Conservation (phyloP, 2,113 vertebrate genomes). For the Cololabis saira region DNA sequence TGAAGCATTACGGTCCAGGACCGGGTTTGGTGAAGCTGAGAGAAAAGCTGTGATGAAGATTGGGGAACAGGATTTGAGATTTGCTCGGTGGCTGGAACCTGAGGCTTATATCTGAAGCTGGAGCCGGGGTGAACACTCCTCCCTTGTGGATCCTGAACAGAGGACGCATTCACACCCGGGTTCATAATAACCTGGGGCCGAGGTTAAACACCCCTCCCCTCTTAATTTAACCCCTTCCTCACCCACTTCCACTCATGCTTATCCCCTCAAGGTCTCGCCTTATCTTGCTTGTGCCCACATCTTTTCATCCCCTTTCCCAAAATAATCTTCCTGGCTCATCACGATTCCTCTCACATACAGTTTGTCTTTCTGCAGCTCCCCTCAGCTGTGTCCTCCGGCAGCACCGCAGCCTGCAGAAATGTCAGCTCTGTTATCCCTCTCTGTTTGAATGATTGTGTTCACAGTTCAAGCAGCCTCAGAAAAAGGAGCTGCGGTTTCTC, state of each 20-base stretch:
- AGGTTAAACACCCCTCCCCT: slow-evolving; percentile 23
- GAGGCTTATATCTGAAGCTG: slow-evolving; percentile 26
- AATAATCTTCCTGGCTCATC: slow-evolving; percentile 42
- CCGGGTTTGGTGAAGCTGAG: slow-evolving; percentile 47
- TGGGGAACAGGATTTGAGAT: neutral
- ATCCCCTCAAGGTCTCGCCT: slow-evolving; percentile 7
- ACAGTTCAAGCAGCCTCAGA: slow-evolving; percentile 14
- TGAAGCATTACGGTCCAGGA: slow-evolving; percentile 32
- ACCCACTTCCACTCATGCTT: slow-evolving; percentile 34
- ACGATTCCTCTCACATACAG: slow-evolving; percentile 35
- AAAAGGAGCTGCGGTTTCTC: slow-evolving; percentile 36
- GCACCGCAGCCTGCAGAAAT: slow-evolving; percentile 13
- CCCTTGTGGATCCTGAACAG: slow-evolving; percentile 64
- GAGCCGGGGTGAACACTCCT: slow-evolving; percentile 49
- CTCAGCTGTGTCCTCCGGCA: slow-evolving; percentile 35
- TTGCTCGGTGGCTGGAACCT: slow-evolving; percentile 35
- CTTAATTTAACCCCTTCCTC: slow-evolving; percentile 33
- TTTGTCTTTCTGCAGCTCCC: slow-evolving; percentile 25
- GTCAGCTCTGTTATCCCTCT: slow-evolving; percentile 6
- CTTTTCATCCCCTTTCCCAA: slow-evolving; percentile 10
- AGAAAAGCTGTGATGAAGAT: slow-evolving; percentile 35
- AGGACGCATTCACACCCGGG: slow-evolving; percentile 60
- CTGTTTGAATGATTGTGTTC: slow-evolving; percentile 16
- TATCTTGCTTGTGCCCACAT: neutral
- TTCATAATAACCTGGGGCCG: slow-evolving; percentile 52